Conservation (phyloP, 1,140 invertebrate species). For the Drosophila sucinea region DNA sequence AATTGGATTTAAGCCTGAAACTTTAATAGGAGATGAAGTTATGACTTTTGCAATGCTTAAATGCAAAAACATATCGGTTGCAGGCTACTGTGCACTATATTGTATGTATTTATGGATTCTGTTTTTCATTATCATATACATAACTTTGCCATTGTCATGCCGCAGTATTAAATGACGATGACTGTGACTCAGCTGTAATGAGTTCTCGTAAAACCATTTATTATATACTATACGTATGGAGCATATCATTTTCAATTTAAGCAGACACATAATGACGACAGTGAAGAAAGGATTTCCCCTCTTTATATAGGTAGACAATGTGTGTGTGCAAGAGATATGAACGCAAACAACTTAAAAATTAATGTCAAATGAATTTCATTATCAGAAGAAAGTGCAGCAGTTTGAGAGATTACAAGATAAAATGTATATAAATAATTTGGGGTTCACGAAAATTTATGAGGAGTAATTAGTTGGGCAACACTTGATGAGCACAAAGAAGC, state of each 20-base stretch:
- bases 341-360: conserved; percentile 1
- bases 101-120: not conserved
- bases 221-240: not conserved
- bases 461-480: conserved; percentile 11
- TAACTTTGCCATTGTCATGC: conserved; percentile 3
- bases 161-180: conserved; percentile 5
- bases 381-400: conserved; percentile 4
- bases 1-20: too few species aligned
- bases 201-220: conserved; percentile 8
- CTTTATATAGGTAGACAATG: not conserved
- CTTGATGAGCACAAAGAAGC: conserved; percentile 6
- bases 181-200: conserved; percentile 7
- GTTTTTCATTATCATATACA: conserved; percentile 3
- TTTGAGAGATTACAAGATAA: not conserved
- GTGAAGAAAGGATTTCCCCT: conserved; percentile 1
- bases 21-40: too few species aligned
- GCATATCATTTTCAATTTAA: conserved; percentile 10
- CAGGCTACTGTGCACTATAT: not conserved
- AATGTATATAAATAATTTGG: not conserved
- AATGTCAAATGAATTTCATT: conserved; percentile 1
- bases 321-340: not conserved
- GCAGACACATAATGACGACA: conserved; percentile 10
- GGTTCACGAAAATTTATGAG: conserved; percentile 1
- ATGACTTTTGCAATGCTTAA: not conserved
- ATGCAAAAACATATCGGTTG: not conserved